Percentiles rank a stretch among this genome's conserved stretches.
Evolutionary conservation across 2,797 vertebrate genomes (phyloP).

Genomic region (Aplochiton taeniatus): DNA sequence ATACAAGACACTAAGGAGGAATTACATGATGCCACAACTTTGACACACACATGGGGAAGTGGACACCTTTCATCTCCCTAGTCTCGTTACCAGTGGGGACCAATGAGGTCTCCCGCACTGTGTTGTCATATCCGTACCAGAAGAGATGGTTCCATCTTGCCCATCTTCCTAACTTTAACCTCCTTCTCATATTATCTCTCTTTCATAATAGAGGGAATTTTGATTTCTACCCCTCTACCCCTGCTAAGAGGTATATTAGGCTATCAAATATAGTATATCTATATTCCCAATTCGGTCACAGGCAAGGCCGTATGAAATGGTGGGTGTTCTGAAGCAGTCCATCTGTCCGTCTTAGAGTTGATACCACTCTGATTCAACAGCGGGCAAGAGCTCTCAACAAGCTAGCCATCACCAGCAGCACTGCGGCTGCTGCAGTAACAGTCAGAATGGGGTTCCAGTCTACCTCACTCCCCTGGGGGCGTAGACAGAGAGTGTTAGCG

Average conservation of each 20-base stretch:
- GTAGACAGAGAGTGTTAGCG: conserved; percentile 9
- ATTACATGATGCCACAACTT: conserved; percentile 27
- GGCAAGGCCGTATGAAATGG: no score
- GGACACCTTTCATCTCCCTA: neutral
- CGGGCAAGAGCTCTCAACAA: conserved; percentile 70
- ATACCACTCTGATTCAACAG: conserved; percentile 60
- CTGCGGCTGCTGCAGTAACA: conserved; percentile 72
- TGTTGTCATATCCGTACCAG: no score
- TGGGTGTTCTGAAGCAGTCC: neutral
- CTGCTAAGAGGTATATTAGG: no score
- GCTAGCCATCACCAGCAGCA: conserved; percentile 68
- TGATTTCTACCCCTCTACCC: no score
- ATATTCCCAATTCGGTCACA: conserved; percentile 42
- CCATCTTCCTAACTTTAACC: no score
- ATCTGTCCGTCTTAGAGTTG: conserved; percentile 47
- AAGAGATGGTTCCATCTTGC: no score
- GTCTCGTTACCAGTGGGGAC: no score
- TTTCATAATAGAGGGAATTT: no score
- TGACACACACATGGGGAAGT: neutral
- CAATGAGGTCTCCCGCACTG: no score
- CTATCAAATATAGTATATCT: neutral
- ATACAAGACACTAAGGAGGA: conserved; percentile 44
- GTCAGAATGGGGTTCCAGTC: conserved; percentile 77
- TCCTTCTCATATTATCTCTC: no score
- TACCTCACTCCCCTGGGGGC: conserved; percentile 72